Base-by-base conservation (phyloP, 2,113 vertebrate genomes). In the Rutilus rutilus region DNA sequence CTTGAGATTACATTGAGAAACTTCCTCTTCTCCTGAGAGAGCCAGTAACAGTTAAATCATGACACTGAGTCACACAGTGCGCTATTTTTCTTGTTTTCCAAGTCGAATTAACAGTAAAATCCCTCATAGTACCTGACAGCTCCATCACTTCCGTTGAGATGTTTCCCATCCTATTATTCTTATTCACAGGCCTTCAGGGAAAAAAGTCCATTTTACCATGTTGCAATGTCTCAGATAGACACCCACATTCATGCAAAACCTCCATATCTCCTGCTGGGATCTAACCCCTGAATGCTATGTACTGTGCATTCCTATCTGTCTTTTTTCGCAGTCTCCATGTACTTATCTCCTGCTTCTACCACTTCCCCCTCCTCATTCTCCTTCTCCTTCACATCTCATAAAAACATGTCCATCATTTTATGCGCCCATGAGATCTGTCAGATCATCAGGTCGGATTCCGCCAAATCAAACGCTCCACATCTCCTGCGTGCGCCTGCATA, bases 41-140 rank as follows among this genome's bases (percentile, higher is more conserved):
- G 47, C 75, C 59, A 7, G 21, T 76, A 85, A 65, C 57, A 30
- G 64, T 60, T 85, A 85, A 88, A 62, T 85, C 85, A 86, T 78
- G 33, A 86, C 79, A 45, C 80, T 60, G 85, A 86, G 84, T 89
- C 86, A 84, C 30, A 83, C 75, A 80, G 69, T 74, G 69, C 30
- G 23, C 76, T 75, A 57, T n/a, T n/a, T n/a, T 82, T 39, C 82
- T 77, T 84, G 73, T 87, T 85, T 85, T 78, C 78, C n/a, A 36
- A 78, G 74, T 75, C 33, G 52, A 54, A 78, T 50, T 86, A 85
- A 85, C 82, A 76, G 73, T 89, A 89, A 87, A 87, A 87, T 65
- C 65, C 75, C 74, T 54, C 64, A 77, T 42, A 57, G 85, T 78
- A 85, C 78, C 86, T 83, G 84, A 62, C 85, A 86, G 82, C 69